These are phyloP conservation scores for Prolemur simus DNA, from an alignment of 2,113 vertebrate species.

Conservation along the genomic window DNA sequence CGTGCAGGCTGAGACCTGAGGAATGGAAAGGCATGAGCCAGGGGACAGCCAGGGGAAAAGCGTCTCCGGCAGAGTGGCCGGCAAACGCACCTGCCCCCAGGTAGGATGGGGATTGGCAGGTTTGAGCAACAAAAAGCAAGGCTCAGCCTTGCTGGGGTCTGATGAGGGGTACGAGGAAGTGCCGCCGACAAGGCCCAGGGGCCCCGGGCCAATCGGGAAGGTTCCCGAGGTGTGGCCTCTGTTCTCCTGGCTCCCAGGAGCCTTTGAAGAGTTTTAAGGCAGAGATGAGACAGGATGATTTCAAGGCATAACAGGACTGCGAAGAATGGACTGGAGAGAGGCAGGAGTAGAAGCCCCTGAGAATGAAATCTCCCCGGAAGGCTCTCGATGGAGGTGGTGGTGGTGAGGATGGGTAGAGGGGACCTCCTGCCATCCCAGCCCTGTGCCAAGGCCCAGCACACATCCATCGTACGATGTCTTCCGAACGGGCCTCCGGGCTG, in stretches of 20 bases:
- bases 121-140: background rate
- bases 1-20: background rate
- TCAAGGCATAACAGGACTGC: background rate
- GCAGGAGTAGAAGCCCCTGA: background rate
- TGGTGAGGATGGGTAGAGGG: background rate
- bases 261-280: background rate
- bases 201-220: background rate
- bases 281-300: background rate
- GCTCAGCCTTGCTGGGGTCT: no score
- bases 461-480: background rate
- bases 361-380: background rate
- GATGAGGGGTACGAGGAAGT: background rate
- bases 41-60: background rate
- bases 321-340: background rate
- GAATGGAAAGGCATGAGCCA: background rate
- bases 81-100: background rate
- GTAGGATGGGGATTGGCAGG: background rate
- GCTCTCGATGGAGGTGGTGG: background rate
- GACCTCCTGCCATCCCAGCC: background rate
- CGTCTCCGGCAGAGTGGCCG: background rate
- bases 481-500: background rate
- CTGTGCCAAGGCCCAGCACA: background rate
- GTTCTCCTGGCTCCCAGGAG: background rate
- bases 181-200: fast-evolving
- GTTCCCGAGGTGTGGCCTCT: background rate